A percentile compares a stretch with the other conserved stretches of the same genome.
Evolutionary conservation across 2,797 vertebrate species (phyloP).

Genomic region (Smutsia temminckii): DNA sequence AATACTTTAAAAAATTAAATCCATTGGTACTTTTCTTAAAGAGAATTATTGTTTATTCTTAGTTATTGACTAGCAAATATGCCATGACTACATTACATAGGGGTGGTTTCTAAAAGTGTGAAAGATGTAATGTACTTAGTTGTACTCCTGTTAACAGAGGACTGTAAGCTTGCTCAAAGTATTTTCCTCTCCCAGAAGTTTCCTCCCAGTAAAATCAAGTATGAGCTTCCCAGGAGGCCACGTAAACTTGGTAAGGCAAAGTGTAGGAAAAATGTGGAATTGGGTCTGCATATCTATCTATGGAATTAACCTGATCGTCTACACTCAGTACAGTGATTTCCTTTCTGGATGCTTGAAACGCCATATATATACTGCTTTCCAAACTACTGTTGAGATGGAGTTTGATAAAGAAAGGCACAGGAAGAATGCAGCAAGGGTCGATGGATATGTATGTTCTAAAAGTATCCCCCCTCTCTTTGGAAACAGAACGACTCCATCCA

Average conservation of each 20-base stretch:
- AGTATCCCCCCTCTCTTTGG: neutral
- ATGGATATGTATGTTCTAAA: neutral
- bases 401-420: neutral
- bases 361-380: neutral
- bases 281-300: neutral
- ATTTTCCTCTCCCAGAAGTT: neutral
- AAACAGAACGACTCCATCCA: neutral
- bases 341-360: neutral
- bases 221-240: accelerated
- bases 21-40: neutral
- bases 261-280: neutral
- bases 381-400: neutral
- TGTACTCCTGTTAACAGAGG: neutral
- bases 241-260: neutral
- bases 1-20: slow-evolving; percentile 34
- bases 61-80: neutral
- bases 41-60: neutral
- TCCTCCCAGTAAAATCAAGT: neutral
- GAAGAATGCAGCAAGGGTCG: neutral
- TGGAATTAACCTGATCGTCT: neutral
- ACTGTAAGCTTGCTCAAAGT: neutral
- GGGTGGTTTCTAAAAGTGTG: neutral
- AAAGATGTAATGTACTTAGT: neutral
- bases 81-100: neutral
- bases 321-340: neutral